These are phyloP conservation scores for Pilophorus perplexus DNA, from an alignment of 2,888 invertebrate genomes.

Conservation along the genomic window DNA sequence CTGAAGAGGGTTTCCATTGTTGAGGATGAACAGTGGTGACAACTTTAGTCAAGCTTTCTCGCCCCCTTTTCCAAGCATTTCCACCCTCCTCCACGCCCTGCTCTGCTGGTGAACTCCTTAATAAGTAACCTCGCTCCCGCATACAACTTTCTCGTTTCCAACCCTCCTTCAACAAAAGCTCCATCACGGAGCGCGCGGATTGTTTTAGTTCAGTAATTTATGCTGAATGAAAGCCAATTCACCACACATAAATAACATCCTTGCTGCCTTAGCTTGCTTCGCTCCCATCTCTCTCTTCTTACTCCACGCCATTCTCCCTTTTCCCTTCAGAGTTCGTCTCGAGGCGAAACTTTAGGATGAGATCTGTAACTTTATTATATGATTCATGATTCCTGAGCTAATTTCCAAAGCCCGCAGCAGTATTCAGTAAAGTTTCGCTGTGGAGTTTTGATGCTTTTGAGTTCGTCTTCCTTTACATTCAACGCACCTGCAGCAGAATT, in stretches of 20 bases:
- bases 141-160: constrained; percentile 33
- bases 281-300: not conserved
- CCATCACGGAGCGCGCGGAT: constrained; percentile 36
- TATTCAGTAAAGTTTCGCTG: no score
- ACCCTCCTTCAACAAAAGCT: constrained; percentile 35
- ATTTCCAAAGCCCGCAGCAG: constrained; percentile 41
- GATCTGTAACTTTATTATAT: constrained; percentile 47
- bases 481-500: no score
- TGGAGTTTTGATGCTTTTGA: no score
- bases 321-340: constrained; percentile 22
- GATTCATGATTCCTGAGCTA: constrained; percentile 46
- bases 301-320: constrained; percentile 8
- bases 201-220: constrained; percentile 45
- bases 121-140: constrained; percentile 38
- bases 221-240: constrained; percentile 47
- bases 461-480: no score
- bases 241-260: constrained; percentile 46
- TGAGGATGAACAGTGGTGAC: constrained; percentile 35
- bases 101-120: constrained; percentile 12
- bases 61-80: constrained; percentile 13
- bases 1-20: constrained; percentile 38
- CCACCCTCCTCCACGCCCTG: constrained; percentile 2
- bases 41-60: constrained; percentile 31
- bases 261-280: constrained; percentile 4
- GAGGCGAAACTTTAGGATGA: constrained; percentile 42